Evolutionary conservation across 2,113 vertebrate genomes (phyloP).

Genomic region (Tringa solitaria): DNA sequence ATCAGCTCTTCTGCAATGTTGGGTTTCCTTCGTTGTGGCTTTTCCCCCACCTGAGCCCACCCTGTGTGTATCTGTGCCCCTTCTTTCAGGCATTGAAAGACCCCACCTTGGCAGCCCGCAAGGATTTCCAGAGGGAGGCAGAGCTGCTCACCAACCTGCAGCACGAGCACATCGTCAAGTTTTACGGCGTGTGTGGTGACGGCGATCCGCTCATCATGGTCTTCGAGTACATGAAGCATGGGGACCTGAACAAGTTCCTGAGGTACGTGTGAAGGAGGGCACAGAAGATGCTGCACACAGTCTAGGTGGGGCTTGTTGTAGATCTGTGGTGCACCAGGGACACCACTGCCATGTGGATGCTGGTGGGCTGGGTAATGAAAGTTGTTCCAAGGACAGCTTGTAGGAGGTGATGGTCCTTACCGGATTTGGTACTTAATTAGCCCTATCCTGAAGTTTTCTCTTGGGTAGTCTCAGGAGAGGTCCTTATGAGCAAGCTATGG

Average conservation of each 20-base stretch:
- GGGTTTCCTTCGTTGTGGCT: fast-evolving
- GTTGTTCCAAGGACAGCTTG: background rate
- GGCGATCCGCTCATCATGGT: conserved; percentile 99
- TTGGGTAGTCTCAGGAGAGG: background rate
- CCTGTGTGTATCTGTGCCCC: background rate
- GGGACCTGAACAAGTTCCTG: conserved; percentile 97
- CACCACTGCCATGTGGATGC: fast-evolving
- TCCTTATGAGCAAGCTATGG: background rate
- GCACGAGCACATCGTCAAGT: conserved; percentile 96
- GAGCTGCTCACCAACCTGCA: conserved; percentile 97
- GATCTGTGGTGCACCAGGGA: background rate
- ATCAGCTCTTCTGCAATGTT: background rate
- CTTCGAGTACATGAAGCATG: conserved; percentile 99
- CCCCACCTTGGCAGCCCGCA: conserved; percentile 91
- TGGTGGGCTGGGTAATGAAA: background rate
- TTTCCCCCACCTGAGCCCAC: background rate
- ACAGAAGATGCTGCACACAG: fast-evolving
- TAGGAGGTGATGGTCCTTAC: background rate
- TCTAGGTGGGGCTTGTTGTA: fast-evolving
- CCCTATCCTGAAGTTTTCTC: background rate
- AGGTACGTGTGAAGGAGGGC: conserved; percentile 71
- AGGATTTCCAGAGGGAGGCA: conserved; percentile 97
- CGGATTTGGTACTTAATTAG: background rate
- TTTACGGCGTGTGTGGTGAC: conserved; percentile 94
- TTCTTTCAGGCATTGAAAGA: conserved; percentile 89